Conservation (phyloP, 2,113 vertebrate species). For the Cygnus atratus region DNA sequence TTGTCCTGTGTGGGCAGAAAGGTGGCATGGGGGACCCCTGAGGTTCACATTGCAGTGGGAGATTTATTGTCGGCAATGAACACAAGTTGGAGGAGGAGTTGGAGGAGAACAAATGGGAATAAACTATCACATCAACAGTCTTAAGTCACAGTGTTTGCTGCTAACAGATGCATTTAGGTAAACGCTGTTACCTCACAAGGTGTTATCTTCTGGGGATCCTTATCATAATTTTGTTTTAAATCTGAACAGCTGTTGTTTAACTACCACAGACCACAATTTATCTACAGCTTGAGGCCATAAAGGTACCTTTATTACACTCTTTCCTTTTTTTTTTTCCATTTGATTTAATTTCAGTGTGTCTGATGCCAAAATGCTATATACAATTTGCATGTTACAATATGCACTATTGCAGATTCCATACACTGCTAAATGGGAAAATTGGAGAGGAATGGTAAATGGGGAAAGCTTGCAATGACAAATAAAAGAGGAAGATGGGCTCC, state of each 20-base stretch:
- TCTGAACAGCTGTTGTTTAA: slow-evolving; percentile 95
- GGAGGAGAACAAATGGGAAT: slow-evolving; percentile 52
- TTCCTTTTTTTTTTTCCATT: slow-evolving; percentile 76
- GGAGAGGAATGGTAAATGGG: slow-evolving; percentile 68
- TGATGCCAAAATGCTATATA: slow-evolving; percentile 72
- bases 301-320: slow-evolving; percentile 81
- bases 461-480: slow-evolving; percentile 66
- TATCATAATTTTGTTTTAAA: slow-evolving; percentile 93
- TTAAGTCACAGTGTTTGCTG: slow-evolving; percentile 66
- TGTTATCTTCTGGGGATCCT: slow-evolving; percentile 88
- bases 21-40: background rate
- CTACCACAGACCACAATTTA: slow-evolving; percentile 92
- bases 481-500: slow-evolving; percentile 58
- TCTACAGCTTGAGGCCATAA: slow-evolving; percentile 88
- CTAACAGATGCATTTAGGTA: slow-evolving; percentile 84
- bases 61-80: background rate
- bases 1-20: background rate
- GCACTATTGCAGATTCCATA: slow-evolving; percentile 67
- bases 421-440: slow-evolving; percentile 66
- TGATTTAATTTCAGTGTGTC: slow-evolving; percentile 82
- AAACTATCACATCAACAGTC: slow-evolving; percentile 59
- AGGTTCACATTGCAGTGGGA: background rate
- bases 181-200: slow-evolving; percentile 82
- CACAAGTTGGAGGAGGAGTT: background rate
- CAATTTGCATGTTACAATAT: slow-evolving; percentile 82